Evolutionary conservation across 2,888 invertebrate species (phyloP).

Genomic region (Micoletzkya japonica): DNA sequence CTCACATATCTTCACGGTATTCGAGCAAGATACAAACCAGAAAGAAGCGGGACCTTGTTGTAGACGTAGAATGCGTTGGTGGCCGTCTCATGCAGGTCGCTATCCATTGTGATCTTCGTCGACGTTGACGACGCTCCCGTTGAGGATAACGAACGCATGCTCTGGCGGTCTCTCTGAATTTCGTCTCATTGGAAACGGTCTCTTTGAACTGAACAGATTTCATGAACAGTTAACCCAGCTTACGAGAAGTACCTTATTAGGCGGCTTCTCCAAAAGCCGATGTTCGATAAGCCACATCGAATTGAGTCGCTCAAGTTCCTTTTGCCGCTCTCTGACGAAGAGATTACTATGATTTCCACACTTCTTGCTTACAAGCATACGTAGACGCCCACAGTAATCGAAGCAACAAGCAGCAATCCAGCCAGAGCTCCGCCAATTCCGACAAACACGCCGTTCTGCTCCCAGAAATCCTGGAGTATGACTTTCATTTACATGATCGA

Average conservation of each 20-base stretch:
- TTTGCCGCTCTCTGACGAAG: constrained; percentile 14
- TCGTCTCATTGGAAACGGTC: not conserved
- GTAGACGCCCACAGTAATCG: not conserved
- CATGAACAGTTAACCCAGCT: not conserved
- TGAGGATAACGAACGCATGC: constrained; percentile 12
- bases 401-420: not conserved
- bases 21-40: not conserved
- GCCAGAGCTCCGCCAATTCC: constrained; percentile 12
- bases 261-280: constrained; percentile 10
- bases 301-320: constrained; percentile 24
- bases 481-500: not conserved
- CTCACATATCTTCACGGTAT: no score
- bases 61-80: constrained; percentile 10
- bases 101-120: not conserved
- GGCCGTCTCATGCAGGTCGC: constrained; percentile 12
- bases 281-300: constrained; percentile 21
- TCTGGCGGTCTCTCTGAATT: constrained; percentile 18
- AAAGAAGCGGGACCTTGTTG: constrained; percentile 2
- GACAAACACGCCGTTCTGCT: constrained; percentile 21
- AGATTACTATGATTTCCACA: not conserved
- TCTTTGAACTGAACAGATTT: not conserved
- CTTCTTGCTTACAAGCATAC: not conserved
- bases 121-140: constrained; percentile 7
- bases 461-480: constrained; percentile 20
- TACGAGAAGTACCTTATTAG: not conserved